Percentiles rank a stretch among this genome's conserved stretches.
Conservation (phyloP, 2,888 invertebrate species). For the Serripes groenlandicus region DNA sequence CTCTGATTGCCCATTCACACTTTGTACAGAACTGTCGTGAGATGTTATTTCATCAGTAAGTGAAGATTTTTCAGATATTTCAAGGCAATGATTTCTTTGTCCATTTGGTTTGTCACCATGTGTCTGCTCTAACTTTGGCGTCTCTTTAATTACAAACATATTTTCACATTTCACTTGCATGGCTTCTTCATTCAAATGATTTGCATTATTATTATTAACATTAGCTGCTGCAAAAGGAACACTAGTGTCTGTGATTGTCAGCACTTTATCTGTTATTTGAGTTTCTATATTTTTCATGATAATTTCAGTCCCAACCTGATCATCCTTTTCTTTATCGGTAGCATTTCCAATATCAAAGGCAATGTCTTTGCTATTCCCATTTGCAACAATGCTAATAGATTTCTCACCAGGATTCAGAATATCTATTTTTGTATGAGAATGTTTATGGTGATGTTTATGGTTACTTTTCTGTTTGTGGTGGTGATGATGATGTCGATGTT, state of each 20-base stretch:
- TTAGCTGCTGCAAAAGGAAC: slow-evolving; percentile 6
- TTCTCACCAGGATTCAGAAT: no score
- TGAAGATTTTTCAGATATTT: no score
- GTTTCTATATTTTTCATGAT: background rate
- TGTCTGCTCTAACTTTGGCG: background rate
- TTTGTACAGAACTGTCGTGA: no score
- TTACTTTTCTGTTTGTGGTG: slow-evolving; percentile 56
- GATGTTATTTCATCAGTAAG: no score
- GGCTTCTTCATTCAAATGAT: background rate
- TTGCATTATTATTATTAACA: slow-evolving; percentile 13
- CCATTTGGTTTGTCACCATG: background rate
- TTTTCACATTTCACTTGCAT: background rate
- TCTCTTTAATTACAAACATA: background rate
- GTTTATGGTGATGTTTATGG: slow-evolving; percentile 35
- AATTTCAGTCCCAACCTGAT: no score
- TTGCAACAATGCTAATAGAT: background rate
- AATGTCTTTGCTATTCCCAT: background rate
- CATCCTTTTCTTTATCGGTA: background rate
- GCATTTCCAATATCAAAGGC: no score
- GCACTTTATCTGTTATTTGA: background rate
- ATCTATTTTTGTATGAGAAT: slow-evolving; percentile 12
- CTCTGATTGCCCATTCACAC: no score
- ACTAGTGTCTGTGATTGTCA: slow-evolving; percentile 2
- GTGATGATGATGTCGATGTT: slow-evolving; percentile 69
- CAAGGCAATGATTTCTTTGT: no score